Base-by-base conservation (phyloP, 1,140 invertebrate species). In the Zaprionus ornatus region DNA sequence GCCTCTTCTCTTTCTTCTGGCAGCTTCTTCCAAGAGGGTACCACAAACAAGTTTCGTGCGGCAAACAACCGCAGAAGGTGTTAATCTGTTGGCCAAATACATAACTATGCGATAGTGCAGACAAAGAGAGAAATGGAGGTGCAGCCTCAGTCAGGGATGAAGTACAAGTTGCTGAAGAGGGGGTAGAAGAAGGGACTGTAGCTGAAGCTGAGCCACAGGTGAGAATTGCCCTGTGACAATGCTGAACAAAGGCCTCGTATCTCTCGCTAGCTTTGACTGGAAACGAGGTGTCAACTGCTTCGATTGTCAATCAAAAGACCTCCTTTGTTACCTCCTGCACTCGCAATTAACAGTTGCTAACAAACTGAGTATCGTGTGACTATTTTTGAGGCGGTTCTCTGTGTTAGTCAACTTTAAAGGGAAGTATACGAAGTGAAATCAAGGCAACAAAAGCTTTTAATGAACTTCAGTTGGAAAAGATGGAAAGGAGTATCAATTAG, bases 1-100 rank as follows among this genome's bases (percentile, higher is more conserved):
- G 17, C n/a, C 17, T 19, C 35, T 13, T 13, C 12, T 37, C 12
- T 37, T 15, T 37, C 35, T 37, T 13, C 35, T 37, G 13, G 35
- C 3, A 15, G 35, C 35, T 17, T 6, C 17, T 45, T 9, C 7
- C 17, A n/a, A n/a, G 40, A 7, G 40, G 7, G 15, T 45, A 6
- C 3, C n/a, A 35, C 17, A 48, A 74, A 73, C 77, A 79, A 77
- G 75, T 74, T 82, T 82, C 52, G 52, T 85, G 77, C 64, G 59
- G 29, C 48, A 55, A 61, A 61, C 77, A 78, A 59, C 60, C 10
- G 40, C 61, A 27, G 74, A 77, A 84, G 85, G 84, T 87, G 84
- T 84, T 87, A 87, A 87, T 87, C 80, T 78, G 60, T 60, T 80
- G 67, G 63, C 64, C 84, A 84, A 88, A 78, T 84, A 86, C 71